These are phyloP conservation scores for Sebastes fasciatus DNA, from an alignment of 2,113 vertebrate species.

Conservation along the genomic window DNA sequence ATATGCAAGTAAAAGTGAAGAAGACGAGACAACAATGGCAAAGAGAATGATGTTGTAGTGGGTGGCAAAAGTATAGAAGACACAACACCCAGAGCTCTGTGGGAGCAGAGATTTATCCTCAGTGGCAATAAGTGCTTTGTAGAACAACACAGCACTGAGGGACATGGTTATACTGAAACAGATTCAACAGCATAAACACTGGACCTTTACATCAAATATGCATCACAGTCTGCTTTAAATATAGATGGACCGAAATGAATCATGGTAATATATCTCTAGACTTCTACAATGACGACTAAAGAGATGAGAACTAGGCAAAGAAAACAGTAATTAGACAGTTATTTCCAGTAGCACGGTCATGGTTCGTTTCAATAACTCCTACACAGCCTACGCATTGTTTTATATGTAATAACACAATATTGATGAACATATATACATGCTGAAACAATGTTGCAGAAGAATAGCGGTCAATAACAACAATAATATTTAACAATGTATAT, in stretches of 20 bases:
- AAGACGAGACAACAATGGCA: neutral
- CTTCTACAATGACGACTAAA: slow-evolving; percentile 17
- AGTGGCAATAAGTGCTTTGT: slow-evolving; percentile 28
- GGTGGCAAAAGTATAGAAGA: slow-evolving; percentile 11
- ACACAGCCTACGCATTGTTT: neutral
- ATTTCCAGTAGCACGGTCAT: slow-evolving; percentile 5
- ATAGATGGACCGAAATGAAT: slow-evolving; percentile 34
- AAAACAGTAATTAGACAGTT: slow-evolving; percentile 15
- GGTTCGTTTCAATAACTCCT: neutral
- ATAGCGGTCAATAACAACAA: neutral
- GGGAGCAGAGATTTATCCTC: slow-evolving; percentile 20
- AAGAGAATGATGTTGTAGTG: neutral
- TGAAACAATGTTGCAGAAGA: neutral
- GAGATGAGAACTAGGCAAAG: slow-evolving; percentile 3
- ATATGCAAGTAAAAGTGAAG: neutral
- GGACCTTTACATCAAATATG: slow-evolving; percentile 62
- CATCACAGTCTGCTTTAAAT: slow-evolving; percentile 49
- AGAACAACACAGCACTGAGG: slow-evolving; percentile 1
- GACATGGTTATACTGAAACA: slow-evolving; percentile 14
- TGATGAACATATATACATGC: neutral
- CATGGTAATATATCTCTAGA: slow-evolving; percentile 22
- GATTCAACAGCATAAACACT: slow-evolving; percentile 26
- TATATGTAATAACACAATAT: neutral
- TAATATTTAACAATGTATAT: slow-evolving; percentile 12
- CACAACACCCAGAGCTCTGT: neutral